A percentile compares a stretch with the other conserved stretches of the same genome.
phyloP scores from a whole-genome alignment of 2,888 invertebrate species.

The Acanthosepion pharaonis region DNA sequence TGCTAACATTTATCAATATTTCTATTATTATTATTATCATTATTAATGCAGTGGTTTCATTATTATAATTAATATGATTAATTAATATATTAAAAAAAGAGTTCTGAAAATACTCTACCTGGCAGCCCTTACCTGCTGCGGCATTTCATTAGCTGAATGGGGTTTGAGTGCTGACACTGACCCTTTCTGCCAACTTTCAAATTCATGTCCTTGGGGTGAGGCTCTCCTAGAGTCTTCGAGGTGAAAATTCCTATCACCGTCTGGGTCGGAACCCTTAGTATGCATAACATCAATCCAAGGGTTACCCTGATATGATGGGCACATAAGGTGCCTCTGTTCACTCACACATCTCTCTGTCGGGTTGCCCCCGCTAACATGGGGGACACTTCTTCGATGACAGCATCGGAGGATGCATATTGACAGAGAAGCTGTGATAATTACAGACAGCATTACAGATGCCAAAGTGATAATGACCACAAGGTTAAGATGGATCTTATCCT shows the following conservation, averaged over 20 bases:
- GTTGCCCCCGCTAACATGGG: neutral
- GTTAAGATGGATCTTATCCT: neutral
- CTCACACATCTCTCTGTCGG: neutral
- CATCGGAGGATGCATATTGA: neutral
- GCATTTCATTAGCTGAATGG: neutral
- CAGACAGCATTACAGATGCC: neutral
- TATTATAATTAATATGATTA: too few species aligned
- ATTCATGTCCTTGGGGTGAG: conserved; percentile 1
- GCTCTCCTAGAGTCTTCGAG: neutral
- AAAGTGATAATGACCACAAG: conserved; percentile 33
- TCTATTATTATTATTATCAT: too few species aligned
- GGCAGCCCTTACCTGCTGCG: conserved; percentile 33
- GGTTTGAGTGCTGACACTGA: neutral
- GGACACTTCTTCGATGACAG: neutral
- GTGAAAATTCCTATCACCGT: neutral
- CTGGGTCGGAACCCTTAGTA: neutral
- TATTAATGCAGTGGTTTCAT: too few species aligned
- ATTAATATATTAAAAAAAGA: neutral
- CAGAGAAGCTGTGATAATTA: conserved; percentile 33
- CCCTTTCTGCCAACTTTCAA: neutral
- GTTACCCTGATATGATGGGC: neutral
- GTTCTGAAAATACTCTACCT: neutral
- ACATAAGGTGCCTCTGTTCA: neutral
- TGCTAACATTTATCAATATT: too few species aligned
- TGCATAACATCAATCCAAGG: neutral